Evolutionary conservation across 2,797 vertebrate genomes (phyloP).

Genomic region (Smutsia temminckii): DNA sequence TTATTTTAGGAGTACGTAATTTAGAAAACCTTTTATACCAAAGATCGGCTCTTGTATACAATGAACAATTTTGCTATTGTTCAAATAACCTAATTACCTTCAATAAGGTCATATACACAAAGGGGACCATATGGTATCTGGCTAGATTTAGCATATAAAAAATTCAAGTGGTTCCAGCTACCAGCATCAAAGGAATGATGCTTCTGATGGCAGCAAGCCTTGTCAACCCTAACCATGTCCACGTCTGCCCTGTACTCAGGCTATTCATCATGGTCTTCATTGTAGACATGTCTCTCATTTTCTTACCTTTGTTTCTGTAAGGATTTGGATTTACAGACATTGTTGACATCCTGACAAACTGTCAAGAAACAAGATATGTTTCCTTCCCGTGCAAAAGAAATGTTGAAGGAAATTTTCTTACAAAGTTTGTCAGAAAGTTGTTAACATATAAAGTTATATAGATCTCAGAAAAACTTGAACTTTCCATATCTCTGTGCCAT

Average conservation of each 20-base stretch:
- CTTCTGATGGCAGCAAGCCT: neutral
- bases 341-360: slow-evolving; percentile 5
- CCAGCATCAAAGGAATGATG: neutral
- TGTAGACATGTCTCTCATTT: neutral
- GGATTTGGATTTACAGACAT: neutral
- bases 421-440: neutral
- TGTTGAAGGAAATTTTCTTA: slow-evolving; percentile 2
- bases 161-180: neutral
- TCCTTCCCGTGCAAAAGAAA: slow-evolving; percentile 23
- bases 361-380: neutral
- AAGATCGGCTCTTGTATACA: slow-evolving; percentile 50
- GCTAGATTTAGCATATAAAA: slow-evolving; percentile 41
- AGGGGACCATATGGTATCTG: slow-evolving; percentile 1
- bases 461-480: neutral
- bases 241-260: rapidly evolving
- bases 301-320: neutral
- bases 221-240: neutral
- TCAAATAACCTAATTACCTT: slow-evolving; percentile 58
- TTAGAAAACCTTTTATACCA: slow-evolving; percentile 61
- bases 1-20: slow-evolving; percentile 52
- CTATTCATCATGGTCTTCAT: neutral
- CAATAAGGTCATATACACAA: slow-evolving; percentile 17
- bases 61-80: slow-evolving; percentile 50
- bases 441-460: neutral
- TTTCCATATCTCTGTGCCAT: slow-evolving; percentile 8